Evolutionary conservation across 2,797 vertebrate species (phyloP).

Genomic region (Percopsis omiscomaycus): DNA sequence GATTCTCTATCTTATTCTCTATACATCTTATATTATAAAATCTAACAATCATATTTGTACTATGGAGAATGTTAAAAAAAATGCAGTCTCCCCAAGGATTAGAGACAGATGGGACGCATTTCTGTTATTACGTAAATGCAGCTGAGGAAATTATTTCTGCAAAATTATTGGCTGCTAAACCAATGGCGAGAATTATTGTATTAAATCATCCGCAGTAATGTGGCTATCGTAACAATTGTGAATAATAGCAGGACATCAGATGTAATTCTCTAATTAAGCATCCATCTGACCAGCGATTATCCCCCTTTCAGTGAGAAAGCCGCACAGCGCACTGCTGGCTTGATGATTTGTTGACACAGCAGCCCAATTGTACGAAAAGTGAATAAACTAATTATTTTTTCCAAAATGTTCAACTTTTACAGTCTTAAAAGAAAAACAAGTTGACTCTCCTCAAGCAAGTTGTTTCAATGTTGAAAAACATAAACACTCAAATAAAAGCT

Average conservation of each 20-base stretch:
- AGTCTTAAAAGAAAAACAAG: no score
- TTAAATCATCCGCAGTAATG: slow-evolving; percentile 46
- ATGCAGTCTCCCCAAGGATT: slow-evolving; percentile 1
- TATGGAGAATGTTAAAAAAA: slow-evolving; percentile 3
- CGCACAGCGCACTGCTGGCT: slow-evolving; percentile 11
- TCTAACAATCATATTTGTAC: slow-evolving; percentile 17
- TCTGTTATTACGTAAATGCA: slow-evolving; percentile 48
- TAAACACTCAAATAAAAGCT: background rate
- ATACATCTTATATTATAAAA: slow-evolving; percentile 38
- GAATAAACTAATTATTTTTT: no score
- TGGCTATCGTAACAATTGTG: slow-evolving; percentile 20
- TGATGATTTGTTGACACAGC: slow-evolving; percentile 24
- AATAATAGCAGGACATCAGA: slow-evolving; percentile 37
- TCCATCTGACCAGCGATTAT: slow-evolving; percentile 49
- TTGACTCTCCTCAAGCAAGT: background rate
- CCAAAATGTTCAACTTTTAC: background rate
- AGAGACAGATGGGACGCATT: slow-evolving; percentile 55
- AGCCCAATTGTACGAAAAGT: no score
- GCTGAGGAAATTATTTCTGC: slow-evolving; percentile 17
- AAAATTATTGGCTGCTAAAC: slow-evolving; percentile 26
- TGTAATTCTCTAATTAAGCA: slow-evolving; percentile 61
- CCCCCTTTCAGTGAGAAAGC: slow-evolving; percentile 48
- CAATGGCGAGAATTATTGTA: slow-evolving; percentile 46
- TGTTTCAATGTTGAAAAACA: background rate
- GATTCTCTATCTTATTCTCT: slow-evolving; percentile 31